Evolutionary conservation across 1,140 invertebrate genomes (phyloP).

Genomic region (Gonatopus flavifemur): DNA sequence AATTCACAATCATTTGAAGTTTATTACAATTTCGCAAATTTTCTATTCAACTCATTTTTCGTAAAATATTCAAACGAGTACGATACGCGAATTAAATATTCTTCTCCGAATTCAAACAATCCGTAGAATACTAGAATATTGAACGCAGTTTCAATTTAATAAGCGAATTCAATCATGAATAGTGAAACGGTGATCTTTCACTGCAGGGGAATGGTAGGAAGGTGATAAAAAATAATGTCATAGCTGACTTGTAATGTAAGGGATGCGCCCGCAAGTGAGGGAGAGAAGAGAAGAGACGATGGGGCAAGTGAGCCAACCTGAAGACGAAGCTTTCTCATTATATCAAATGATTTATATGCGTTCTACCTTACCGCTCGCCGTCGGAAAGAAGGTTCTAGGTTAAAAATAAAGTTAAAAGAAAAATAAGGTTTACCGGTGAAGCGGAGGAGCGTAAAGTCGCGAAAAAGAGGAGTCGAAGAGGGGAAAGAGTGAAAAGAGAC

Average conservation of each 20-base stretch:
- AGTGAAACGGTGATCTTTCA: slow-evolving; percentile 16
- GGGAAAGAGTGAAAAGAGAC: slow-evolving; percentile 1
- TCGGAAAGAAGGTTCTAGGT: slow-evolving; percentile 52
- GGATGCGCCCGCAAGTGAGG: slow-evolving; percentile 33
- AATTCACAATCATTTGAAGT: no score
- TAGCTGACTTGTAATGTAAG: slow-evolving; percentile 27
- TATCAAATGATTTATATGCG: slow-evolving; percentile 56
- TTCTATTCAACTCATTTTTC: no score
- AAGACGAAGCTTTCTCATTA: slow-evolving; percentile 60
- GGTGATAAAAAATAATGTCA: slow-evolving; percentile 39
- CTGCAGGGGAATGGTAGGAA: no score
- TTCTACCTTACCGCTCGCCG: slow-evolving; percentile 46
- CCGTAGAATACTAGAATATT: no score
- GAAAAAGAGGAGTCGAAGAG: slow-evolving; percentile 15
- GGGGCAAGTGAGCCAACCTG: slow-evolving; percentile 36
- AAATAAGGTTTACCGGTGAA: slow-evolving; percentile 60
- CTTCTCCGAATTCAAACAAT: no score
- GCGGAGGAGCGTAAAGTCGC: slow-evolving; percentile 54
- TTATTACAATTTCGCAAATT: no score
- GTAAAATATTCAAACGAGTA: no score
- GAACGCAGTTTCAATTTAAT: no score
- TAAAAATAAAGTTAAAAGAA: slow-evolving; percentile 59
- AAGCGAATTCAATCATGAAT: no score
- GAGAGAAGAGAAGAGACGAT: no score
- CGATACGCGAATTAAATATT: no score